Conservation (phyloP, 2,113 vertebrate genomes). For the Kryptolebias marmoratus region DNA sequence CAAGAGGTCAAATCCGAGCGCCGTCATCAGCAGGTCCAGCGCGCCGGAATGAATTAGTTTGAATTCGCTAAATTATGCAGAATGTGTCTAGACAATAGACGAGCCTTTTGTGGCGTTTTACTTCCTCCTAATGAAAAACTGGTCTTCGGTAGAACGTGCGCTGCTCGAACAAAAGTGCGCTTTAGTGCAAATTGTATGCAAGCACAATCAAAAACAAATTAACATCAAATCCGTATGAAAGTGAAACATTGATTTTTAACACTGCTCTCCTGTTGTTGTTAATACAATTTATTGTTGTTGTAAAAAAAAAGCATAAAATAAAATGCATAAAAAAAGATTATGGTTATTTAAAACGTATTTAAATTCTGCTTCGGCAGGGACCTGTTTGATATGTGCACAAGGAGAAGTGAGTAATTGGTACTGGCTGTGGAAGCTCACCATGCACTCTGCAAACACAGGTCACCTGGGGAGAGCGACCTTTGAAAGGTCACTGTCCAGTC, state of each 20-base stretch:
- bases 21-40: conserved; percentile 45
- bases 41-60: conserved; percentile 25
- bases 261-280: not conserved
- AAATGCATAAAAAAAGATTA: not conserved
- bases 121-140: not conserved
- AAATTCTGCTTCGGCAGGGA: conserved; percentile 19
- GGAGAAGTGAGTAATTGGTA: conserved; percentile 53
- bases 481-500: conserved; percentile 50
- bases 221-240: no score
- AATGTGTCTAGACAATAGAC: conserved; percentile 7
- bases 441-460: conserved; percentile 31
- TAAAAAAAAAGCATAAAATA: not conserved
- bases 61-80: conserved; percentile 5
- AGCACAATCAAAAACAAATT: not conserved
- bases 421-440: conserved; percentile 36
- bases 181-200: not conserved
- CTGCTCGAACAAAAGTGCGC: not conserved
- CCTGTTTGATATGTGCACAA: conserved; percentile 57
- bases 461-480: conserved; percentile 60
- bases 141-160: not conserved
- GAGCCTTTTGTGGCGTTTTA: not conserved
- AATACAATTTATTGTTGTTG: not conserved
- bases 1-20: conserved; percentile 65
- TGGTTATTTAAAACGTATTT: conserved; percentile 4
- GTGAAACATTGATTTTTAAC: not conserved